These are phyloP conservation scores for Baronia brevicornis DNA, from an alignment of 2,888 invertebrate genomes.

Conservation along the genomic window DNA sequence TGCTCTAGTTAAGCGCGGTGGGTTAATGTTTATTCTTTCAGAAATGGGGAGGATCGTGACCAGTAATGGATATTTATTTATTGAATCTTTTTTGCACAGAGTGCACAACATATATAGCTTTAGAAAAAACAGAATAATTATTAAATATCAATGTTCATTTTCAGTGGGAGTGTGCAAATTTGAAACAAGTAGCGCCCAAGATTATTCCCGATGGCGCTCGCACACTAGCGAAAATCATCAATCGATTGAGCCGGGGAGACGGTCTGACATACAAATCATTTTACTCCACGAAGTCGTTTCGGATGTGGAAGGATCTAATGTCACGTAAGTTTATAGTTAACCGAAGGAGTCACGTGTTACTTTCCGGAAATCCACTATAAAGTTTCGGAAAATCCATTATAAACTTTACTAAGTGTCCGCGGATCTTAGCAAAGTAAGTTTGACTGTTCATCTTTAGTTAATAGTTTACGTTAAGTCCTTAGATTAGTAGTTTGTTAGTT, in stretches of 20 bases:
- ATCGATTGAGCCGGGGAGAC: slow-evolving; percentile 78
- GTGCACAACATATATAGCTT: too few relatives aligned
- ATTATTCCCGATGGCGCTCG: slow-evolving; percentile 88
- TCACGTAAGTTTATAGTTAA: slow-evolving; percentile 81
- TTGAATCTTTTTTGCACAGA: too few relatives aligned
- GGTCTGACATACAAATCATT: slow-evolving; percentile 80
- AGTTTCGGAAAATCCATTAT: neutral
- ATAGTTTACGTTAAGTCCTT: too few relatives aligned
- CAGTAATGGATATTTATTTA: too few relatives aligned
- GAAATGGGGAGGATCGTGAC: too few relatives aligned
- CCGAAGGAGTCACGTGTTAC: neutral
- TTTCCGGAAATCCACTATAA: neutral
- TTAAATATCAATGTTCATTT: slow-evolving; percentile 18
- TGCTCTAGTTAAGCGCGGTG: too few relatives aligned
- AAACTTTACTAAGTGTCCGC: too few relatives aligned
- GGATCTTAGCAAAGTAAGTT: too few relatives aligned
- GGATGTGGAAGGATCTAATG: slow-evolving; percentile 91
- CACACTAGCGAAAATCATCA: slow-evolving; percentile 84
- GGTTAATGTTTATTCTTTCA: too few relatives aligned
- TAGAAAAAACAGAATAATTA: slow-evolving; percentile 4
- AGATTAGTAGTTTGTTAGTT: too few relatives aligned
- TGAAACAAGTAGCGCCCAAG: slow-evolving; percentile 82
- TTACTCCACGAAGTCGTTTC: slow-evolving; percentile 80
- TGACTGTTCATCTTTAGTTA: too few relatives aligned
- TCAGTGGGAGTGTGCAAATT: slow-evolving; percentile 84